Conservation (phyloP, 2,113 vertebrate genomes). For the Morone saxatilis region DNA sequence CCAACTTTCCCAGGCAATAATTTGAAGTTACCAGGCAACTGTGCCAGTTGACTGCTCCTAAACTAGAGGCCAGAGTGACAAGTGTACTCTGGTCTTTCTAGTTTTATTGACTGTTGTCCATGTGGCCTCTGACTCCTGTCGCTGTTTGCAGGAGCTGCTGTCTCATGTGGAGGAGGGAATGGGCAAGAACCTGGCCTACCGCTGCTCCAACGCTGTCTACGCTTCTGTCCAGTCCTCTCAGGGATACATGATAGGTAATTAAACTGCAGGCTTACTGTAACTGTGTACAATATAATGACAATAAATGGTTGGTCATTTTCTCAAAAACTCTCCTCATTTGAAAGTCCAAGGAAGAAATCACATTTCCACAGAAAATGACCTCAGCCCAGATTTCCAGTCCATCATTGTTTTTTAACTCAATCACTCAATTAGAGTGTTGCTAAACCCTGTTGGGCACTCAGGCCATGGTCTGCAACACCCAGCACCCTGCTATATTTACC, state of each 20-base stretch:
- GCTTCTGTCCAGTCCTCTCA: constrained; percentile 91
- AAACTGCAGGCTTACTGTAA: neutral
- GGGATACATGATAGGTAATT: constrained; percentile 92
- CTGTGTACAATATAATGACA: too few species aligned
- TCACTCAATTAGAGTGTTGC: neutral
- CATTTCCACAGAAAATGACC: neutral
- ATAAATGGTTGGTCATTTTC: neutral
- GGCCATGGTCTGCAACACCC: constrained; percentile 33
- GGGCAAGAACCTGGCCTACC: constrained; percentile 96
- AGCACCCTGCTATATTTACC: constrained; percentile 58
- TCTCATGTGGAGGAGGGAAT: constrained; percentile 95
- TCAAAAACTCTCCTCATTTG: neutral
- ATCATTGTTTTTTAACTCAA: neutral
- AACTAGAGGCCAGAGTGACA: neutral
- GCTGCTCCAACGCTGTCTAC: constrained; percentile 91
- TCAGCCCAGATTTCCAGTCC: neutral
- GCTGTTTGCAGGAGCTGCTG: constrained; percentile 88
- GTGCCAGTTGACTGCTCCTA: neutral
- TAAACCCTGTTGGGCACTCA: constrained; percentile 24
- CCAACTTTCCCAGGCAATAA: neutral
- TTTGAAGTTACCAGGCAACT: neutral
- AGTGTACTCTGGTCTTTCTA: neutral
- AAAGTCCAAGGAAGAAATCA: neutral
- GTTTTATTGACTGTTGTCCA: neutral
- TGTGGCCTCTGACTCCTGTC: constrained; percentile 20